Evolutionary conservation across 1,140 invertebrate species (phyloP).

Genomic region (Neoseiulus cucumeris): DNA sequence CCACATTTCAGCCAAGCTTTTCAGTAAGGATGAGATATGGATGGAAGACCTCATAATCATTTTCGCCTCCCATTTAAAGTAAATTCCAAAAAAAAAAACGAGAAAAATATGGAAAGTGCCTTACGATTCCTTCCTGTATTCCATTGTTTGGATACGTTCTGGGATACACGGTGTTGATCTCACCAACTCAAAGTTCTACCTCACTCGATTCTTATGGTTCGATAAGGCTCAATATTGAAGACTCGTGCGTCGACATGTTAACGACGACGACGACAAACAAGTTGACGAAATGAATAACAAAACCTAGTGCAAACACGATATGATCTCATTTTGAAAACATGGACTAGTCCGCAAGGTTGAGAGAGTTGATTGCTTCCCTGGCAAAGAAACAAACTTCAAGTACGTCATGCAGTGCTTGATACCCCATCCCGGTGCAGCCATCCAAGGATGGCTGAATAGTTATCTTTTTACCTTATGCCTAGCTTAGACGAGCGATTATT

Average conservation of each 20-base stretch:
- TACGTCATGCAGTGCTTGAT: no score
- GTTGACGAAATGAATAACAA: background rate
- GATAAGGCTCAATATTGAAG: conserved; percentile 1
- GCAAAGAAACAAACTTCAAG: no score
- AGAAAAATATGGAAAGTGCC: background rate
- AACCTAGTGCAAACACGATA: conserved; percentile 5
- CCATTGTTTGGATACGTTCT: background rate
- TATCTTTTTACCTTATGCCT: no score
- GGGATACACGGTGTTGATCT: background rate
- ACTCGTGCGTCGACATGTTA: background rate
- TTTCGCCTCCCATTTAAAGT: background rate
- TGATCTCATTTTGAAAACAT: conserved; percentile 4
- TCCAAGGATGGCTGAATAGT: no score
- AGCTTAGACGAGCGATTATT: no score
- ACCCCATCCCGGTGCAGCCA: no score
- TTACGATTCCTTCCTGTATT: background rate
- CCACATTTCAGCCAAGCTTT: conserved; percentile 23
- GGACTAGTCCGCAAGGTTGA: conserved; percentile 3
- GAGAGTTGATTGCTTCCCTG: no score
- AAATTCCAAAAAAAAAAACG: background rate
- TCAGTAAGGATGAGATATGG: conserved; percentile 16
- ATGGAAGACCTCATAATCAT: background rate
- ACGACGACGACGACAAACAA: background rate
- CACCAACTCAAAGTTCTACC: background rate
- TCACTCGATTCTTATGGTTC: background rate